These are phyloP conservation scores for Bathynomus jamesi DNA, from an alignment of 1,140 invertebrate species.

Conservation along the genomic window DNA sequence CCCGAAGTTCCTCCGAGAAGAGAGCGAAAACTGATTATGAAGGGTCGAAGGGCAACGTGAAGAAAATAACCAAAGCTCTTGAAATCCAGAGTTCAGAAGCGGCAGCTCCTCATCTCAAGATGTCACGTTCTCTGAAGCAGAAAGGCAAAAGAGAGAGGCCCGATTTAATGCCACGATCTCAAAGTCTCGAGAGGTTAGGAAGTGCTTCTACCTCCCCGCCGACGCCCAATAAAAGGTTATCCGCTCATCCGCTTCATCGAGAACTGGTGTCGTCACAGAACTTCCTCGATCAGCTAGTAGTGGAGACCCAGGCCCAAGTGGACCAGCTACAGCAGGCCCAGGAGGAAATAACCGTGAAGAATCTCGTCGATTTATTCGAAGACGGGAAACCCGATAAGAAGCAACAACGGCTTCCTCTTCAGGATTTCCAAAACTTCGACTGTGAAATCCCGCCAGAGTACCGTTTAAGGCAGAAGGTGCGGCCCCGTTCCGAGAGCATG, in stretches of 20 bases:
- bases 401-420: background rate
- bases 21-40: slow-evolving; percentile 32
- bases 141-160: slow-evolving; percentile 17
- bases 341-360: slow-evolving; percentile 35
- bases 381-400: background rate
- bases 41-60: slow-evolving; percentile 38
- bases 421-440: too few relatives aligned
- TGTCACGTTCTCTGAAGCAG: slow-evolving; percentile 17
- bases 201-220: slow-evolving; percentile 1
- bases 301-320: slow-evolving; percentile 14
- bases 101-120: slow-evolving; percentile 1
- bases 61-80: slow-evolving; percentile 39
- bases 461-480: slow-evolving; percentile 19
- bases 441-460: slow-evolving; percentile 3
- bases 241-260: background rate
- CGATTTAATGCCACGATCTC: slow-evolving; percentile 18
- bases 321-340: slow-evolving; percentile 9
- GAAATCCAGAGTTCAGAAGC: slow-evolving; percentile 29
- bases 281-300: slow-evolving; percentile 21
- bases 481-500: slow-evolving; percentile 31
- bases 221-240: background rate
- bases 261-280: slow-evolving; percentile 1
- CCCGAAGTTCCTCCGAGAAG: slow-evolving; percentile 32
- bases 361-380: slow-evolving; percentile 32
- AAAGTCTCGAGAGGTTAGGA: slow-evolving; percentile 27